Evolutionary conservation across 64 coral and sea anemone genomes (phyloP).

Genomic region (Orbicella faveolata): DNA sequence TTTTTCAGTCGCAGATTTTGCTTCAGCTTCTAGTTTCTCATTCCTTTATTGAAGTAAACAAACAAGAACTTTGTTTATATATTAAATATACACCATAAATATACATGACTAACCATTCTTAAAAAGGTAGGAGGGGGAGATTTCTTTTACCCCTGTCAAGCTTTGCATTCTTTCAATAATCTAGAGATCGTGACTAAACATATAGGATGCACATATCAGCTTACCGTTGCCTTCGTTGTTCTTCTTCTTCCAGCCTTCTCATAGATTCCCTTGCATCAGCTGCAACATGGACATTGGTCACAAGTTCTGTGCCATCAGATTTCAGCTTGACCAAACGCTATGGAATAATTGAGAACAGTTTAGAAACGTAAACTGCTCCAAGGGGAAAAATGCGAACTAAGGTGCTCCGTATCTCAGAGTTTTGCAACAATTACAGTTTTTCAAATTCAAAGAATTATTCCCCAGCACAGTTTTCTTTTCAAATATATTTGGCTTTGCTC

Average conservation of each 20-base stretch:
- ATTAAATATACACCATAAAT: background rate
- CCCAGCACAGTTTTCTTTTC: background rate
- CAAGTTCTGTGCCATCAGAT: constrained; percentile 95
- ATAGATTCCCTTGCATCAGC: constrained; percentile 94
- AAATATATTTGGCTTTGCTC: too few species aligned
- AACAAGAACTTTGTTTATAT: background rate
- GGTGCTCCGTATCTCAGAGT: too few species aligned
- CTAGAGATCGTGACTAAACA: too few species aligned
- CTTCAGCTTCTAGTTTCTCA: constrained; percentile 93
- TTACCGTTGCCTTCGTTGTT: constrained; percentile 84
- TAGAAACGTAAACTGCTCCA: background rate
- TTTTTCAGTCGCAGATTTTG: constrained; percentile 94
- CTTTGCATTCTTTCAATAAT: too few species aligned
- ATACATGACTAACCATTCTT: background rate
- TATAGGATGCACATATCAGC: too few species aligned
- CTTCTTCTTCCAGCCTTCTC: constrained; percentile 91
- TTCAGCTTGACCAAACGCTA: constrained; percentile 95
- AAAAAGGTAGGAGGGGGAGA: too few species aligned
- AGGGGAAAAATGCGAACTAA: too few species aligned
- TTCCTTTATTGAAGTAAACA: constrained; percentile 51
- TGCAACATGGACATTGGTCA: constrained; percentile 92
- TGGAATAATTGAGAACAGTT: background rate
- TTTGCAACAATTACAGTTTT: background rate
- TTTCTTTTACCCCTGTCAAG: too few species aligned
- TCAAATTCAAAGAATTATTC: background rate